Conservation (phyloP, 2,888 invertebrate genomes). For the Idaea aversata region DNA sequence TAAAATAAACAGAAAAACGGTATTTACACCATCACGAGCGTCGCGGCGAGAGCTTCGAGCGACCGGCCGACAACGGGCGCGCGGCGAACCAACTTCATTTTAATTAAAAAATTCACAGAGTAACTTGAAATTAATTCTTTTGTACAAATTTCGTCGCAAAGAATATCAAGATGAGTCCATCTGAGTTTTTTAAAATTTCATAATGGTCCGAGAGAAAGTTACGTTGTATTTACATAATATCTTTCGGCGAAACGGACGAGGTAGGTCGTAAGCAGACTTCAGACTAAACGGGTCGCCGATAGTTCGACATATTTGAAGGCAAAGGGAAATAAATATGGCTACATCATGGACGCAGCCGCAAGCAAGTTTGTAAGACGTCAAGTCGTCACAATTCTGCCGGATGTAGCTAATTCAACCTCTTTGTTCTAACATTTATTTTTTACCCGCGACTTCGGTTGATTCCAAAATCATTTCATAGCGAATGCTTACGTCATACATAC, state of each 20-base stretch:
- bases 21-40: neutral
- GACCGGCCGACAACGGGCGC: neutral
- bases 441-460: too few species aligned
- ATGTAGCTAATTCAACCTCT: too few species aligned
- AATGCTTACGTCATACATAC: too few species aligned
- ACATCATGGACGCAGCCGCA: too few species aligned
- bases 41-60: neutral
- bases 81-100: slow-evolving; percentile 19
- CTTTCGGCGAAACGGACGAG: slow-evolving; percentile 34
- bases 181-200: slow-evolving; percentile 36
- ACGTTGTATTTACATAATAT: slow-evolving; percentile 48
- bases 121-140: slow-evolving; percentile 28
- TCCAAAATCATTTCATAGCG: too few species aligned
- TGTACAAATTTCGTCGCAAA: slow-evolving; percentile 23
- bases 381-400: too few species aligned
- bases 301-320: too few species aligned
- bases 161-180: slow-evolving; percentile 23
- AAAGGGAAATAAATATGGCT: too few species aligned
- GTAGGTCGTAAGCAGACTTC: neutral
- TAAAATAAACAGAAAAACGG: neutral
- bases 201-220: slow-evolving; percentile 43
- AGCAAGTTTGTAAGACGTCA: too few species aligned
- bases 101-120: slow-evolving; percentile 24
- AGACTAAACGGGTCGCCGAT: neutral
- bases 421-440: too few species aligned